Evolutionary conservation across 2,113 vertebrate genomes (phyloP).

Genomic region (Puffinus mauretanicus): DNA sequence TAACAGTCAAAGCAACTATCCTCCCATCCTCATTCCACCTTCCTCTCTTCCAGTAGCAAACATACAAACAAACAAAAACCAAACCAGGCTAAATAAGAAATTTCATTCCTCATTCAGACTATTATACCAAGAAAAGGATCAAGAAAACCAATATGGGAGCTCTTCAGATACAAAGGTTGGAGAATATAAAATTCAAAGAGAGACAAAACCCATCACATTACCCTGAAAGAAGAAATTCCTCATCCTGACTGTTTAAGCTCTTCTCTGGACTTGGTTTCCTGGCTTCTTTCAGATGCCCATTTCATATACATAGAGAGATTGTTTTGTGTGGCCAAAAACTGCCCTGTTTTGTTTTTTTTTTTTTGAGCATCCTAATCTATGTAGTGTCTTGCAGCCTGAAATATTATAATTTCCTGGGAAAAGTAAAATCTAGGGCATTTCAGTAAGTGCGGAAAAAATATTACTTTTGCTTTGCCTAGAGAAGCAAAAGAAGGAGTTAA

Average conservation of each 20-base stretch:
- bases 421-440: not conserved
- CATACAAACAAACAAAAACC: accelerated
- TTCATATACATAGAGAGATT: not conserved
- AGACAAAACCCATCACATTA: not conserved
- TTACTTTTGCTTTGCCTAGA: not conserved
- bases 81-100: not conserved
- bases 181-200: not conserved
- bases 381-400: not conserved
- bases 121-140: not conserved
- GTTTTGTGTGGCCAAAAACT: not conserved
- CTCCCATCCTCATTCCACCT: not conserved
- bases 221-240: not conserved
- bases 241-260: not conserved
- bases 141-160: accelerated
- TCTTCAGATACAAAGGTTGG: not conserved
- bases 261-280: not conserved
- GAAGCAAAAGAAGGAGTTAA: constrained; percentile 22
- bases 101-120: not conserved
- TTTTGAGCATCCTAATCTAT: not conserved
- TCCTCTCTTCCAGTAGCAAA: not conserved
- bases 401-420: not conserved
- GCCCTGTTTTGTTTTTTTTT: accelerated
- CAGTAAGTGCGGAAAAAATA: not conserved
- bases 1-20: not conserved
- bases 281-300: not conserved